Base-by-base conservation (phyloP, 2,797 vertebrate genomes). In the Distichodus sexfasciatus region DNA sequence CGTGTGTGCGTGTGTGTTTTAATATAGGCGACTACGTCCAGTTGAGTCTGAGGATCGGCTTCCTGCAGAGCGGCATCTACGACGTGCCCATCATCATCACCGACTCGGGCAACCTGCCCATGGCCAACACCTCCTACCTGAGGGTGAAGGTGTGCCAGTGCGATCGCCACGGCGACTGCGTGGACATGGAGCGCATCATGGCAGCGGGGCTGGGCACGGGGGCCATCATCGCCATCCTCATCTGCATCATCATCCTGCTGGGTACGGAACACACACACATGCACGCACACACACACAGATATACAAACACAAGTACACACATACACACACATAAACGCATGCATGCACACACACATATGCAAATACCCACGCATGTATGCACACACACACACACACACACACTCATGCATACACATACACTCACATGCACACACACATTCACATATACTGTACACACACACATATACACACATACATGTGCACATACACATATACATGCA, bases 61-160 rank as follows among this genome's bases (percentile, higher is more conserved):
- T 92, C 75, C 88, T 99, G 38, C 91, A 95, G 73, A 95, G 93
- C 2, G 96, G 95, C 4, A 92, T 97, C 82, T 99, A 99, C 0
- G 87, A 95, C 24, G 85, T 99, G 57, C 95, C 97, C n/a, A 91
- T 99, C 86, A 91, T 91, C 66, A 98, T 99, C 86, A 97, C 95
- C 2, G 97, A 98, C 85, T 99, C 97, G 0, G 96, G 96, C 46
- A 96, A 96, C 84, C 92, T 95, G 60, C 94, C 96, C 50, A 94
- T 95, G 85, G 94, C 94, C 33, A 97, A 96, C 82, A 96, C 90
- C 0, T 96, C 96, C 2, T 83, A 91, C 79, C 90, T 99, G 51
- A 91, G 93, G 1, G 94, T 99, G 72, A 99, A 98, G 69, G 94
- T 98, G 72, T 99, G 97, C 77, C 95, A 93, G 29, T 99, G 97